Percentiles rank a stretch among this genome's conserved stretches.
These are phyloP conservation scores for Spongia lamella DNA, from an alignment of 37 sponge, comb jelly and placozoan species.

Conservation along the genomic window DNA sequence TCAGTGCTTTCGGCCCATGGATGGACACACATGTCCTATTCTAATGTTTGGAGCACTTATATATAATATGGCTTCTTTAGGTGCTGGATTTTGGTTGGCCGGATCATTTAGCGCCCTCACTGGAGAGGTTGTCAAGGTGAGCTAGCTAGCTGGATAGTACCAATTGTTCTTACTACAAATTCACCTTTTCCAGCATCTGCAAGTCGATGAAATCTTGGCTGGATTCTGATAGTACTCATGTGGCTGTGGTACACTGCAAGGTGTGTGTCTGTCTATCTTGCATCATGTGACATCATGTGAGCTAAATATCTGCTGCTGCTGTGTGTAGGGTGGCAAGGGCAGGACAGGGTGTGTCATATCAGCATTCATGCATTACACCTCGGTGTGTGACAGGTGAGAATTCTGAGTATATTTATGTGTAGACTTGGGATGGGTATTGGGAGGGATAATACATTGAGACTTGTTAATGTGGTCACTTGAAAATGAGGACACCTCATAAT, in stretches of 20 bases:
- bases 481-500: no score
- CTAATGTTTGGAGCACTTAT: no score
- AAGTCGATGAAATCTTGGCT: slow-evolving; percentile 95
- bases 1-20: no score
- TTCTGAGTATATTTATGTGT: neutral
- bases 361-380: slow-evolving; percentile 97
- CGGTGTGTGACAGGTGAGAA: slow-evolving; percentile 73
- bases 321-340: slow-evolving; percentile 94
- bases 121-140: slow-evolving; percentile 84
- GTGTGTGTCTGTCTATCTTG: slow-evolving; percentile 12
- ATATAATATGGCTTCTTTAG: slow-evolving; percentile 14
- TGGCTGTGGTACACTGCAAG: slow-evolving; percentile 95
- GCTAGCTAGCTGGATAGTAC: neutral
- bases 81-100: slow-evolving; percentile 99
- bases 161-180: neutral
- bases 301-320: neutral
- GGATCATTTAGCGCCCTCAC: slow-evolving; percentile 95
- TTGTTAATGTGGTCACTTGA: no score
- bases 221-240: slow-evolving; percentile 86
- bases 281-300: neutral
- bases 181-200: slow-evolving; percentile 57
- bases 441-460: no score
- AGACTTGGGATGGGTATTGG: no score
- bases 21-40: no score
- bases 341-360: slow-evolving; percentile 95